Evolutionary conservation across 1,140 invertebrate genomes (phyloP).

Genomic region (Rhyacophila brunnea): DNA sequence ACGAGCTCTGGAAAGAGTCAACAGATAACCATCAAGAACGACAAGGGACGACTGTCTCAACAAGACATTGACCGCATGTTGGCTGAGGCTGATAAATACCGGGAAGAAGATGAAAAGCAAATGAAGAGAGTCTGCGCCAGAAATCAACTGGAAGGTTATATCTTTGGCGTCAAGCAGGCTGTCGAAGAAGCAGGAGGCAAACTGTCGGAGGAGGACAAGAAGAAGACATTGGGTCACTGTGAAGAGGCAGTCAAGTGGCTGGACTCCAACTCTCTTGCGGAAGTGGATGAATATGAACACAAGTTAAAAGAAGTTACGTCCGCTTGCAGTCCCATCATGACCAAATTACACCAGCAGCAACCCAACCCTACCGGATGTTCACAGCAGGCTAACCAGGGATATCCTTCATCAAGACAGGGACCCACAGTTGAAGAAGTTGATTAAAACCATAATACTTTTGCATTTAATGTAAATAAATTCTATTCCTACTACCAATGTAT

Average conservation of each 20-base stretch:
- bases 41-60: conserved; percentile 57
- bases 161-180: conserved; percentile 52
- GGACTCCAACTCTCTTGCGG: conserved; percentile 60
- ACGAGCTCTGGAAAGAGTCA: conserved; percentile 53
- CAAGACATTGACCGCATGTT: conserved; percentile 65
- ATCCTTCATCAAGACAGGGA: conserved; percentile 40
- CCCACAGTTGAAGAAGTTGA: conserved; percentile 75
- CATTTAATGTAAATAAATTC: too few relatives aligned
- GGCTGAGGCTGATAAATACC: conserved; percentile 67
- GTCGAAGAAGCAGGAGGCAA: conserved; percentile 39
- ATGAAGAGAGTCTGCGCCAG: conserved; percentile 60
- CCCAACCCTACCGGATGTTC: conserved; percentile 36
- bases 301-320: conserved; percentile 56
- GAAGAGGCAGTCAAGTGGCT: conserved; percentile 56
- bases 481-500: too few relatives aligned
- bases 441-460: conserved; percentile 43
- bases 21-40: conserved; percentile 59
- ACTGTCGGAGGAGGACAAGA: conserved; percentile 26
- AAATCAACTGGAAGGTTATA: conserved; percentile 68
- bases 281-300: conserved; percentile 64
- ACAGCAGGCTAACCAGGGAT: conserved; percentile 41
- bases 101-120: conserved; percentile 71
- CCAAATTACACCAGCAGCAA: conserved; percentile 35
- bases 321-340: conserved; percentile 56
- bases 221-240: conserved; percentile 41